These are phyloP conservation scores for Ephialtes manifestator DNA, from an alignment of 2,888 invertebrate species.

Conservation along the genomic window DNA sequence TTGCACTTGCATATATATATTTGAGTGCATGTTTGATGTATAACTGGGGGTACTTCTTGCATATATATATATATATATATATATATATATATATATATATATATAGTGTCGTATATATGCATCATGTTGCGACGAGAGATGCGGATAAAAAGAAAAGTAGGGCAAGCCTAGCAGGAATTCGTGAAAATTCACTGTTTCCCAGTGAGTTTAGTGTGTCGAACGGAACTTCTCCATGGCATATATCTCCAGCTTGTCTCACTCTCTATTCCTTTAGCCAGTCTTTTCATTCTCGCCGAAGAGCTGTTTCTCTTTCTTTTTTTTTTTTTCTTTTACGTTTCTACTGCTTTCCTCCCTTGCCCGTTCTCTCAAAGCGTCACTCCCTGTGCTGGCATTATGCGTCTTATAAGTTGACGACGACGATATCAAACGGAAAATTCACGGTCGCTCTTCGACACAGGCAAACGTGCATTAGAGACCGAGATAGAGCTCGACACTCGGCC, in stretches of 20 bases:
- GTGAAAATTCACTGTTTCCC: conserved; percentile 36
- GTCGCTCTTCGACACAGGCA: conserved; percentile 15
- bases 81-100: too few species aligned
- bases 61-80: not conserved
- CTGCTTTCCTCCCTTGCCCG: not conserved
- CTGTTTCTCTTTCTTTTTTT: not conserved
- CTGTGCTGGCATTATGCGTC: conserved; percentile 8
- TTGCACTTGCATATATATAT: not conserved
- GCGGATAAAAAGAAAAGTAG: conserved; percentile 37
- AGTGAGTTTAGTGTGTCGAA: conserved; percentile 36
- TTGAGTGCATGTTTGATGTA: not conserved
- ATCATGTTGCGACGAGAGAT: not conserved
- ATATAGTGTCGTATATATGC: too few species aligned
- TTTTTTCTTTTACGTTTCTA: conserved; percentile 1
- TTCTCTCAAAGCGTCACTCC: conserved; percentile 18
- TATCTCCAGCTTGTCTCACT: not conserved
- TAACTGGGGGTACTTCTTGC: not conserved
- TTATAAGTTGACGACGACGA: conserved; percentile 5
- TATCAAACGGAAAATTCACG: conserved; percentile 38
- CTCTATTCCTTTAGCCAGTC: not conserved
- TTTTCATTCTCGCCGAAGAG: conserved; percentile 6
- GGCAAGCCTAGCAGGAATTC: conserved; percentile 25
- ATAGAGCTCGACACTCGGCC: conserved; percentile 14
- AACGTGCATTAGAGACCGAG: not conserved
- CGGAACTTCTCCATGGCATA: not conserved